Base-by-base conservation (phyloP, 2,888 invertebrate species). In the Plutella xylostella region DNA sequence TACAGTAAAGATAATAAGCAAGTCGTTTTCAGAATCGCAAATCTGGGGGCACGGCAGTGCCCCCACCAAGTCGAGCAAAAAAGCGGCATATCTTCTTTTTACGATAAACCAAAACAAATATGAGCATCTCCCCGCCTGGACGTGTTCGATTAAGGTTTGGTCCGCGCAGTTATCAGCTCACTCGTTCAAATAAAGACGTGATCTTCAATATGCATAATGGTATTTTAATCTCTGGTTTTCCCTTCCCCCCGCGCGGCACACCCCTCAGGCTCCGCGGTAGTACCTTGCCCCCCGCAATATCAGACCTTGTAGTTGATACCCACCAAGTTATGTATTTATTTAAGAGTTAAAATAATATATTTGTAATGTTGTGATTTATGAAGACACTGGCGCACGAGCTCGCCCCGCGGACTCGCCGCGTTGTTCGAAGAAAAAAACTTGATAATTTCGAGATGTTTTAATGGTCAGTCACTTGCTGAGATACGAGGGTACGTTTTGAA, bases 301-400 rank as follows among this genome's bases (percentile, higher is more conserved):
- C n/a, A n/a, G n/a, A n/a, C n/a, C n/a, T n/a, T n/a, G n/a, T n/a
- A n/a, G n/a, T n/a, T n/a, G n/a, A n/a, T n/a, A n/a, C n/a, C n/a
- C n/a, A 38, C 39, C 33, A 31, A 42, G 39, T 21, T 40, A 43
- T 47, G 42, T 47, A 55, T 52, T 60, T 62, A 70, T 72, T 73
- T 72, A 73, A 71, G 68, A 72, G 58, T 60, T 57, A 60, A 61
- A 70, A 72, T 65, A 68, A 68, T 66, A 64, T 68, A 59, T 65
- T 64, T 63, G 65, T 60, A 63, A 63, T 62, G 63, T 60, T 58
- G 52, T 71, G 75, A 77, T 77, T 77, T 77, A 76, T 72, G 64
- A 59, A 58, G 62, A 61, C 69, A 65, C 57, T 56, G 58, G 61
- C 62, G 62, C 63, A 63, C 58, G 62, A 51, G 50, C 52, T 58